Conservation (phyloP, 1,140 invertebrate species). For the Theocolax elegans region DNA sequence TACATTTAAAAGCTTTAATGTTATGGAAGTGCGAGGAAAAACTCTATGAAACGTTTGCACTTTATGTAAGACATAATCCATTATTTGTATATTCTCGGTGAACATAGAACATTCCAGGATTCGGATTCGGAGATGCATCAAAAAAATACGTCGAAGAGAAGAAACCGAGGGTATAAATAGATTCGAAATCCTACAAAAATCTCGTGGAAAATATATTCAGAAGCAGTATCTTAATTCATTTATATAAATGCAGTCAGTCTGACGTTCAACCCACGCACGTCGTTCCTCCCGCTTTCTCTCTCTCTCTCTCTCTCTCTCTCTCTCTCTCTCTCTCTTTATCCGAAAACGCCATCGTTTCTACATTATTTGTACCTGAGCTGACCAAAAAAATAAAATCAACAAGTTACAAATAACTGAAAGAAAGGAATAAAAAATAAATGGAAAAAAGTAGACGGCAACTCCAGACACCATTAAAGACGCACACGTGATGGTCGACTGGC, state of each 20-base stretch:
- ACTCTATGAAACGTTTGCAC: too few relatives aligned
- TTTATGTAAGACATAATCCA: too few relatives aligned
- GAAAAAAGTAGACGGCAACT: conserved; percentile 17
- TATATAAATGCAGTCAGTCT: conserved; percentile 5
- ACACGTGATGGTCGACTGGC: conserved; percentile 40
- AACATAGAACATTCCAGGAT: too few relatives aligned
- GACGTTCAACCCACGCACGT: background rate
- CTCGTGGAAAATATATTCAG: background rate
- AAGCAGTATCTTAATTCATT: conserved; percentile 2
- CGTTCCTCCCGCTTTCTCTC: background rate
- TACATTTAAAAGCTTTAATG: too few relatives aligned
- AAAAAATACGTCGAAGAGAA: too few relatives aligned
- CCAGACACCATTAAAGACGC: conserved; percentile 40
- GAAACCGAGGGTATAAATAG: too few relatives aligned
- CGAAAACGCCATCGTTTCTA: conserved; percentile 9
- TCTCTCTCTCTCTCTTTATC: background rate
- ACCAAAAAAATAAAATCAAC: conserved; percentile 22
- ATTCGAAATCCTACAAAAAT: too few relatives aligned
- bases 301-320: background rate
- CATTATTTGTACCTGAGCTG: conserved; percentile 22
- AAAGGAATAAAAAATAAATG: conserved; percentile 6
- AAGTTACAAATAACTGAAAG: conserved; percentile 32
- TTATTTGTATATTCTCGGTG: too few relatives aligned
- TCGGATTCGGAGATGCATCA: too few relatives aligned
- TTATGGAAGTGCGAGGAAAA: too few relatives aligned